Evolutionary conservation across 2,113 vertebrate genomes (phyloP).

Genomic region (Accipiter cooperii): DNA sequence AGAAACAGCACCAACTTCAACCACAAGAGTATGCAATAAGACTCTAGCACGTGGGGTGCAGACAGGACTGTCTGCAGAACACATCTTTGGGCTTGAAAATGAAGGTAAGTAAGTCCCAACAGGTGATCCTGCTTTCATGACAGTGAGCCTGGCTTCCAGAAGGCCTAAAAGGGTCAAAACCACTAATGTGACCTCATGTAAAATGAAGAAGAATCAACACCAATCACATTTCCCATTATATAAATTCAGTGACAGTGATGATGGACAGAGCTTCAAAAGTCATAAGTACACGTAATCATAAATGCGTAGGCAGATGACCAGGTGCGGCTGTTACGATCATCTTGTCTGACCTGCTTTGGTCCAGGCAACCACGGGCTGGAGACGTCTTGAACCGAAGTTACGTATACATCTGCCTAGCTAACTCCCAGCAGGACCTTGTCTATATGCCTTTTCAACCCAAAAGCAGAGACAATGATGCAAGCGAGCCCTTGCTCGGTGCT

Average conservation of each 20-base stretch:
- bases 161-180: background rate
- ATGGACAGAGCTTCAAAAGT: background rate
- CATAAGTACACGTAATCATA: background rate
- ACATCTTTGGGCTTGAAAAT: background rate
- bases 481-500: fast-evolving
- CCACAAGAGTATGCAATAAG: background rate
- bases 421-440: background rate
- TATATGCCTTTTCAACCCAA: background rate
- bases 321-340: background rate
- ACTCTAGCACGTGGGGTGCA: background rate
- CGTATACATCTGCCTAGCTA: background rate
- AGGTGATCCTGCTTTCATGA: background rate
- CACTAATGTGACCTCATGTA: background rate
- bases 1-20: background rate
- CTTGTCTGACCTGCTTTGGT: background rate
- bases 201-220: background rate
- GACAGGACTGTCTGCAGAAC: background rate
- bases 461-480: background rate
- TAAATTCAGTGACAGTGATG: background rate
- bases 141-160: background rate
- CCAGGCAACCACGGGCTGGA: background rate
- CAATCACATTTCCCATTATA: background rate
- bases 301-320: background rate
- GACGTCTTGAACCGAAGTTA: background rate
- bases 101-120: background rate